Evolutionary conservation across 2,113 vertebrate genomes (phyloP), one percentile per base, ranked within the genome.

Genomic region (Brachypodius melanocephalos): DNA sequence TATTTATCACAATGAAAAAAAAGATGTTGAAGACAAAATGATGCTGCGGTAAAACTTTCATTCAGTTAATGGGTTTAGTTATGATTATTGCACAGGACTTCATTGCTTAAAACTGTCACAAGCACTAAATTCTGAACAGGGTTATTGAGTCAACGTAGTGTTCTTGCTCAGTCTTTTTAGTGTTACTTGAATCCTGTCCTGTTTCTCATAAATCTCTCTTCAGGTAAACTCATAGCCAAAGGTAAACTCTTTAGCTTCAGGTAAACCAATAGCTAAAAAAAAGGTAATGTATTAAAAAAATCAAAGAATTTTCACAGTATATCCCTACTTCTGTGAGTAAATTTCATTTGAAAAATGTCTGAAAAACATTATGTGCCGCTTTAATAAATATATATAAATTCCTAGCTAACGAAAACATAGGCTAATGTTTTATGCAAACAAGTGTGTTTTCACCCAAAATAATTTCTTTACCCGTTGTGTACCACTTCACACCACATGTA

Each of bases 1-100:
- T 94, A 89, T 94, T 97, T 96, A 93, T 90, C 57, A 67, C 67
- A 61, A 38, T n/a, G 68, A 94, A 85, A 46, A 38, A 89, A 90
- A 87, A 32, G 5, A n/a, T 25, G 51, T 26, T 4, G 17, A 54
- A 87, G 58, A 62, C 63, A 93, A 89, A 88, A 79, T 40, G 75
- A 62, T 85, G 55, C 77, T 63, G 55, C 0, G 0, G 62, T 82
- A 77, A 87, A 95, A 85, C 43, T 89, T 89, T 59, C 34, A 82
- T 68, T 32, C 49, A 88, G 74, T 88, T 90, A 95, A 83, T 95
- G 62, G 66, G 6, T 63, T 96, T 89, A 68, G 74, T 94, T 92
- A 73, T 85, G 58, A 89, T 79, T 82, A 88, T 69, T 95, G 87
- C 89, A 82, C 26, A 62, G 88, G 46, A 46, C 17, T 82, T 82